A percentile compares a stretch with the other conserved stretches of the same genome.
Evolutionary conservation across 2,888 invertebrate species (phyloP).

Genomic region (Diadegma fenestrale): DNA sequence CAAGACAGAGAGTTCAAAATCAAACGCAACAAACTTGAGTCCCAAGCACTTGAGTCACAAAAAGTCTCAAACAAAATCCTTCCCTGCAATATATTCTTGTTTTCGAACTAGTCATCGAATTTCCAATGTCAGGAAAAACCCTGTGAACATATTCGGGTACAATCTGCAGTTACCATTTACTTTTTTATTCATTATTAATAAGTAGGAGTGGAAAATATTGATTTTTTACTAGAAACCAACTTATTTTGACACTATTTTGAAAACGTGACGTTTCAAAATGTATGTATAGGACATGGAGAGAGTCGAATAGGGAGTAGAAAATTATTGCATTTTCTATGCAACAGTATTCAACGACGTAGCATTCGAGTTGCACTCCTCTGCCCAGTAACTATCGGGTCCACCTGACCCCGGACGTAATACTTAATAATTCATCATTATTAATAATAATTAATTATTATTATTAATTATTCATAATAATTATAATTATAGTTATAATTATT

Average conservation of each 20-base stretch:
- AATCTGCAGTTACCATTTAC: constrained; percentile 61
- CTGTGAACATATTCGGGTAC: constrained; percentile 44
- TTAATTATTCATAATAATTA: background rate
- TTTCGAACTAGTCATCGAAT: constrained; percentile 60
- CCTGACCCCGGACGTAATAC: background rate
- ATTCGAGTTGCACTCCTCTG: background rate
- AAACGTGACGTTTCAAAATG: background rate
- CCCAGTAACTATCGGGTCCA: background rate
- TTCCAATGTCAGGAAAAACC: constrained; percentile 28
- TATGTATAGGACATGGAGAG: background rate
- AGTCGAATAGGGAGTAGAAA: background rate
- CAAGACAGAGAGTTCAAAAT: constrained; percentile 69
- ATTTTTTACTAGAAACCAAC: background rate
- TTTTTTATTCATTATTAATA: constrained; percentile 40
- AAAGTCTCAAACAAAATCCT: background rate
- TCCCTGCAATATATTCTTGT: background rate
- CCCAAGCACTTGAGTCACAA: background rate
- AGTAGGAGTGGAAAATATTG: background rate
- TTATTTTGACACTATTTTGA: background rate
- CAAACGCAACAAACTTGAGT: constrained; percentile 63
- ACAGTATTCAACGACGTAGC: background rate
- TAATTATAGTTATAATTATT: background rate
- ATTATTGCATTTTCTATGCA: constrained; percentile 1
- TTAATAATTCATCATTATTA: background rate
- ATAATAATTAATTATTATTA: background rate